Conservation (phyloP, 2,113 vertebrate species). For the Cyprinodon variegatus region DNA sequence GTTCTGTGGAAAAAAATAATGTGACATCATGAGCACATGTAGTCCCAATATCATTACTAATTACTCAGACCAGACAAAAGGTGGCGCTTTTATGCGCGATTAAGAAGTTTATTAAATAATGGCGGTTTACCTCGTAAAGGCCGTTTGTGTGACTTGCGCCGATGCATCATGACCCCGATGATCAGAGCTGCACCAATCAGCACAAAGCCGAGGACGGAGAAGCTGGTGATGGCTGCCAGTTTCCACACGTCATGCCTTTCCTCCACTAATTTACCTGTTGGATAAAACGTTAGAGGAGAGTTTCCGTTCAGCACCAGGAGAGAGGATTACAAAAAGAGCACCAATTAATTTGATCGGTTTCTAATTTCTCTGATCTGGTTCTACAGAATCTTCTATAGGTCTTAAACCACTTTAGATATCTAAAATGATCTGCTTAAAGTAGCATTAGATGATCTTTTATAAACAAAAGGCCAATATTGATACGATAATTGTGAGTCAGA, state of each 20-base stretch:
- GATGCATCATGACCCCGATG: slow-evolving; percentile 80
- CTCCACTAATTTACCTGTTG: slow-evolving; percentile 61
- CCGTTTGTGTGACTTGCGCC: slow-evolving; percentile 72
- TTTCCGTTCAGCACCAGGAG: neutral
- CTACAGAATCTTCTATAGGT: too few species aligned
- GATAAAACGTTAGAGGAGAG: neutral
- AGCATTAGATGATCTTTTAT: neutral
- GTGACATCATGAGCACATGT: neutral
- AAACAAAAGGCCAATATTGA: neutral
- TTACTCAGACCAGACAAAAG: neutral
- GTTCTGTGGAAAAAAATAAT: slow-evolving; percentile 66
- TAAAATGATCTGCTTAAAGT: neutral
- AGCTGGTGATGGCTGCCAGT: slow-evolving; percentile 81
- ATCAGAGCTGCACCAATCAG: slow-evolving; percentile 76
- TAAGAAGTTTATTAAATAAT: neutral
- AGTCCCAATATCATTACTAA: neutral
- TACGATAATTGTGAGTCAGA: neutral
- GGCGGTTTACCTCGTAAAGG: slow-evolving; percentile 75
- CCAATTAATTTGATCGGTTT: too few species aligned
- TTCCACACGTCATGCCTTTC: slow-evolving; percentile 75
- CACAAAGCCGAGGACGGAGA: slow-evolving; percentile 79
- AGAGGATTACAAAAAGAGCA: neutral
- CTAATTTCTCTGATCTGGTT: neutral
- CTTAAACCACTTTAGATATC: neutral
- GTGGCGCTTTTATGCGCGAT: too few species aligned